Percentiles rank a stretch among this genome's conserved stretches.
phyloP scores from a whole-genome alignment of 2,797 vertebrate genomes.

The Danio aesculapii region DNA sequence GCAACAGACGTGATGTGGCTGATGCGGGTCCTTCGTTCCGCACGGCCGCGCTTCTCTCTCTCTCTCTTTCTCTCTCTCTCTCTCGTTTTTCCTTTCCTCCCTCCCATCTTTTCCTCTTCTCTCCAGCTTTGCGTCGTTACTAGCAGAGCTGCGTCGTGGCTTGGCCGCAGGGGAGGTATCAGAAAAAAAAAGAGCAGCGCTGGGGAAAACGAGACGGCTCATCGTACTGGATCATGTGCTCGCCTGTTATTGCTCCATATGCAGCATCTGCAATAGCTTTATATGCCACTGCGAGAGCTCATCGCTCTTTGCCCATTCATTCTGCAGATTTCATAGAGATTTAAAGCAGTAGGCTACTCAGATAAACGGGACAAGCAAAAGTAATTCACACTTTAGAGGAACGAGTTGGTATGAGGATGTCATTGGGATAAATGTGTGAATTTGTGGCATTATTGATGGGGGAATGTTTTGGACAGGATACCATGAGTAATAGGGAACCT shows the following conservation, averaged over 20 bases:
- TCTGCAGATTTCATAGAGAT: conserved; percentile 3
- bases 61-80: conserved; percentile 3
- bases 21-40: conserved; percentile 33
- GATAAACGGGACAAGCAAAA: conserved; percentile 5
- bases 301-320: background rate
- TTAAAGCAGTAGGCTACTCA: background rate
- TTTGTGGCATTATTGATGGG: background rate
- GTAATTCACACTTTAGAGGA: background rate
- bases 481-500: background rate
- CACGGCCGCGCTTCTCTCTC: conserved; percentile 27
- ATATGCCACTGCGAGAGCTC: conserved; percentile 6
- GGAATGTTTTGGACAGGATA: conserved; percentile 15
- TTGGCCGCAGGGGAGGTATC: conserved; percentile 73
- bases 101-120: background rate
- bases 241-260: conserved; percentile 68
- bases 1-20: conserved; percentile 3
- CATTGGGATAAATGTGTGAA: background rate
- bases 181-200: conserved; percentile 56
- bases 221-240: conserved; percentile 72
- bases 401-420: too few species aligned
- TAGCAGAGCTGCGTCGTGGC: conserved; percentile 68
- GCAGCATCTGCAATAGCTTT: conserved; percentile 62
- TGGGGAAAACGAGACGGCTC: conserved; percentile 62
- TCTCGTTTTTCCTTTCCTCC: background rate
- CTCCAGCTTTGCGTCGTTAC: conserved; percentile 33